Evolutionary conservation across 2,888 invertebrate species (phyloP).

Genomic region (Scaptomyza cyrtandrae): DNA sequence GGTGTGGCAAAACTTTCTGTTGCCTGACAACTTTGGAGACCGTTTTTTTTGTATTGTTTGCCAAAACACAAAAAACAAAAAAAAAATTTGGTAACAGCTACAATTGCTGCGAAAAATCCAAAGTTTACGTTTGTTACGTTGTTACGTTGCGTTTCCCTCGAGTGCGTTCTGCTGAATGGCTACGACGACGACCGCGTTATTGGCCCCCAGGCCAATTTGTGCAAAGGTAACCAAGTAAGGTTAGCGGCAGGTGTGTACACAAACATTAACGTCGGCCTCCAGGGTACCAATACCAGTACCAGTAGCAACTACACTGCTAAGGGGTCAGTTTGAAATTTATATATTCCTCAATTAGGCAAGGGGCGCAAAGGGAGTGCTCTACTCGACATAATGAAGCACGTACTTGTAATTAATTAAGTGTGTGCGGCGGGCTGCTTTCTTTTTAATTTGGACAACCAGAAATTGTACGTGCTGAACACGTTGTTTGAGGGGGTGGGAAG

Average conservation of each 20-base stretch:
- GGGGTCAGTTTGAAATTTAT: conserved; percentile 75
- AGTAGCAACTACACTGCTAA: not conserved
- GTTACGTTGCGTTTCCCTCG: conserved; percentile 58
- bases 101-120: conserved; percentile 71
- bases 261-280: conserved; percentile 53
- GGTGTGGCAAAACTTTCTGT: conserved; percentile 55
- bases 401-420: conserved; percentile 80
- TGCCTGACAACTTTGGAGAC: conserved; percentile 54
- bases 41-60: conserved; percentile 77
- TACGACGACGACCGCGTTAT: conserved; percentile 15
- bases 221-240: conserved; percentile 58
- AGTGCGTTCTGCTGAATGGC: conserved; percentile 73
- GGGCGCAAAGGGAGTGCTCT: conserved; percentile 2
- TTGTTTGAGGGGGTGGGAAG: too few species aligned
- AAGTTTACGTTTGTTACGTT: conserved; percentile 69
- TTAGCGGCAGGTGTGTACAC: conserved; percentile 68
- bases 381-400: conserved; percentile 72
- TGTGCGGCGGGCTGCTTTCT: conserved; percentile 65
- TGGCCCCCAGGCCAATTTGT: conserved; percentile 62
- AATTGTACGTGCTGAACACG: conserved; percentile 38
- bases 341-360: conserved; percentile 70
- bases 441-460: conserved; percentile 60
- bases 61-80: conserved; percentile 17
- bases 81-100: conserved; percentile 41
- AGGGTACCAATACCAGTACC: conserved; percentile 12